Percentiles rank a stretch among this genome's conserved stretches.
These are phyloP conservation scores for Torymus texanus DNA, from an alignment of 2,888 invertebrate species.

Conservation along the genomic window DNA sequence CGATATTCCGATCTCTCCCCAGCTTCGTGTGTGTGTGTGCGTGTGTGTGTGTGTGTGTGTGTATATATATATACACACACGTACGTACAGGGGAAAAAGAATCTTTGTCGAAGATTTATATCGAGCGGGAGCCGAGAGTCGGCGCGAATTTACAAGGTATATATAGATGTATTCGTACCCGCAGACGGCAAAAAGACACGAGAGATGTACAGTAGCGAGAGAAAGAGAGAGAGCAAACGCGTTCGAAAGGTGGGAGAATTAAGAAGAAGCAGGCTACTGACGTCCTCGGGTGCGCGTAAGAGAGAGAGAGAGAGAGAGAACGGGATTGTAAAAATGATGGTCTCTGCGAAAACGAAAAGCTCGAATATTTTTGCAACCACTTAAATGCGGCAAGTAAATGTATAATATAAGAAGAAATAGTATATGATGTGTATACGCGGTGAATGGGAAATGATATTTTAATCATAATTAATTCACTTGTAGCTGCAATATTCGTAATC, in stretches of 20 bases:
- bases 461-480: too few relatives aligned
- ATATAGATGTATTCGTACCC: constrained; percentile 24
- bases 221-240: too few relatives aligned
- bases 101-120: constrained; percentile 45
- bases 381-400: too few relatives aligned
- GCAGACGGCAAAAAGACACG: constrained; percentile 29
- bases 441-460: too few relatives aligned
- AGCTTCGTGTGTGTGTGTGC: too few relatives aligned
- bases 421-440: too few relatives aligned
- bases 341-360: constrained; percentile 26
- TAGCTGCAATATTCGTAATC: too few relatives aligned
- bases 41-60: too few relatives aligned
- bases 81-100: constrained; percentile 8
- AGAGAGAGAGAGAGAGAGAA: not conserved
- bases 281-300: constrained; percentile 11
- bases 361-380: constrained; percentile 21
- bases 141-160: constrained; percentile 44
- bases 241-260: constrained; percentile 2
- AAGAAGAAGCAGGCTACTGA: constrained; percentile 30
- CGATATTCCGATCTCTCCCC: constrained; percentile 15
- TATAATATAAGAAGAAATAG: too few relatives aligned
- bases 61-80: too few relatives aligned
- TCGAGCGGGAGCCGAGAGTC: constrained; percentile 12
- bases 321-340: constrained; percentile 30
- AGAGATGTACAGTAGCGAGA: constrained; percentile 11